Evolutionary conservation across 2,888 invertebrate species (phyloP), one percentile per base, ranked within the genome.

Genomic region (Drosophila mayaguana): DNA sequence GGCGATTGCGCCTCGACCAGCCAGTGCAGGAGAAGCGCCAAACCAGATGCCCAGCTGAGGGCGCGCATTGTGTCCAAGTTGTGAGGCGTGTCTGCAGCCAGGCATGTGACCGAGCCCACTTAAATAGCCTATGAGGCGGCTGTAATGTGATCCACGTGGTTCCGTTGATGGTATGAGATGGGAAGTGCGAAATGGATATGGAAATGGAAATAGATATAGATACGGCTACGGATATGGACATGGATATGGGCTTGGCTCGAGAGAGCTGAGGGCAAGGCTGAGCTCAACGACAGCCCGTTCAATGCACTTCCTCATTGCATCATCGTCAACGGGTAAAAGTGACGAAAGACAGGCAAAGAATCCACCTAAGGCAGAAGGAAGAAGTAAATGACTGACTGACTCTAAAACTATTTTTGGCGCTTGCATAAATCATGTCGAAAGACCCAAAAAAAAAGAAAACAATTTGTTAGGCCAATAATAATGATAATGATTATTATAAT

Each of bases 401-500:
- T 55, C 43, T 14, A 45, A 56, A 77, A 45, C 22, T 20, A n/a
- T 62, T 64, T 66, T 75, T 55, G 60, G 42, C 43, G 63, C 62
- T 86, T 83, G 63, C 72, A 72, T 63, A 75, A 83, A 80, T 56
- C 45, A 54, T 70, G 72, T 74, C 65, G 79, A 80, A 78, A 85
- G 12, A 79, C n/a, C 22, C 11, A n/a, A 53, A 43, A 20, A 12
- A 51, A n/a, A 12, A 43, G 48, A 63, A 36, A 48, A 60, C 46
- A 36, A 36, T 46, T 25, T 34, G 7, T 50, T 59, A 64, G 40
- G 43, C 56, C 62, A 38, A 59, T 60, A 51, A 51, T 56, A 71
- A 50, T 46, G 50, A 38, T 43, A 43, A 59, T 60, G 51, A 56
- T 63, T 66, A 45, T 34, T 48, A 42, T 59, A 66, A 48, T 66